phyloP scores from a whole-genome alignment of 2,113 vertebrate genomes.

The Athene cunicularia region DNA sequence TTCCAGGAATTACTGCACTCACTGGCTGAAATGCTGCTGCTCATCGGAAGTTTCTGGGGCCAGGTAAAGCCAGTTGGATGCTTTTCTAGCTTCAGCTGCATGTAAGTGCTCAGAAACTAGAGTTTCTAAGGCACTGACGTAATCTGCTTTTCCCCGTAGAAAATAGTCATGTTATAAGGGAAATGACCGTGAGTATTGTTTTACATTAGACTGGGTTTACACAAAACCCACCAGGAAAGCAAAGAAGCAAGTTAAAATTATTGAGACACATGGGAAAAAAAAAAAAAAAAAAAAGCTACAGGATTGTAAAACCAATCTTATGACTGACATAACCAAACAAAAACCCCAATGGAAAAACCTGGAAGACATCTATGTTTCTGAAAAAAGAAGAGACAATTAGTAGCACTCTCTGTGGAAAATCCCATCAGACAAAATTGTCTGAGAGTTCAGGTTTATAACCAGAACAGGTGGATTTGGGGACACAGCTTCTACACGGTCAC shows the following conservation, averaged over 20 bases:
- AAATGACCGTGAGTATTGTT: neutral
- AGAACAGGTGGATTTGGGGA: neutral
- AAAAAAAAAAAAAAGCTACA: neutral
- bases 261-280: too few species aligned
- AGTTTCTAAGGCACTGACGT: neutral
- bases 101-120: neutral
- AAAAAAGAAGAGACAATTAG: neutral
- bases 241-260: neutral
- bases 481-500: neutral
- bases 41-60: constrained; percentile 50
- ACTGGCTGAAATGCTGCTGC: constrained; percentile 70
- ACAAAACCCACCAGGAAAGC: neutral
- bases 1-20: constrained; percentile 81
- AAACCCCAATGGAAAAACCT: neutral
- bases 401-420: neutral
- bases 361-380: neutral
- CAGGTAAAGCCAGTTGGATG: constrained; percentile 62
- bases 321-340: neutral
- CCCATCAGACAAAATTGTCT: neutral
- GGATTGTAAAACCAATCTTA: neutral
- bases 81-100: neutral
- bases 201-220: neutral
- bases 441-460: neutral
- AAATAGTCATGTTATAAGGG: neutral
- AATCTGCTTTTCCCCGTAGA: neutral